These are phyloP conservation scores for Halictus quadricinctus DNA, from an alignment of 2,888 invertebrate species.

Conservation along the genomic window DNA sequence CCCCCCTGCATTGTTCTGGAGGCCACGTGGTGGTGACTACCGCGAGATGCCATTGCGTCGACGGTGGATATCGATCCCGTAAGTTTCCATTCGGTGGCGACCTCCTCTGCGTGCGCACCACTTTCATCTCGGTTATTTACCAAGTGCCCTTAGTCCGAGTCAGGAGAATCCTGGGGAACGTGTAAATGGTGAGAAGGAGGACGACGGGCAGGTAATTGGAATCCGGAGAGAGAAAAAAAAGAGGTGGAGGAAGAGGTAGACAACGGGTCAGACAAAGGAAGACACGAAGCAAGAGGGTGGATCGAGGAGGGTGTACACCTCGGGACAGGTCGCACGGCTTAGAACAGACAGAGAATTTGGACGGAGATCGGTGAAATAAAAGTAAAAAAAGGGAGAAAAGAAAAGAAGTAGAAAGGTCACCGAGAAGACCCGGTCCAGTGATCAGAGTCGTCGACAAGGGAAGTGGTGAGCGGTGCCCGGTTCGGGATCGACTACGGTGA, in stretches of 20 bases:
- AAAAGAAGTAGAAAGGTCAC: not conserved
- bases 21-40: slow-evolving; percentile 64
- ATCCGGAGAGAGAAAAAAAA: not conserved
- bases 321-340: not conserved
- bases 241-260: slow-evolving; percentile 1
- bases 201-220: slow-evolving; percentile 31
- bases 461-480: not conserved
- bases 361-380: not conserved
- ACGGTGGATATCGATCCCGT: slow-evolving; percentile 72
- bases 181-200: slow-evolving; percentile 58
- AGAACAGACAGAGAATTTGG: not conserved
- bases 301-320: not conserved
- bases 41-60: slow-evolving; percentile 67
- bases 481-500: not conserved
- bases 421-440: not conserved
- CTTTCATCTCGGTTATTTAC: slow-evolving; percentile 59
- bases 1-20: slow-evolving; percentile 31
- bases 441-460: not conserved
- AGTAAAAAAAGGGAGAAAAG: not conserved
- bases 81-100: slow-evolving; percentile 71
- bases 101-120: slow-evolving; percentile 71
- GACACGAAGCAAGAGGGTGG: slow-evolving; percentile 3
- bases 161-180: slow-evolving; percentile 62
- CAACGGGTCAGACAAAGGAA: not conserved
- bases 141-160: slow-evolving; percentile 55